Percentiles rank a stretch among this genome's conserved stretches.
Conservation (phyloP, 2,797 vertebrate species). For the Rhodeus uyekii region DNA sequence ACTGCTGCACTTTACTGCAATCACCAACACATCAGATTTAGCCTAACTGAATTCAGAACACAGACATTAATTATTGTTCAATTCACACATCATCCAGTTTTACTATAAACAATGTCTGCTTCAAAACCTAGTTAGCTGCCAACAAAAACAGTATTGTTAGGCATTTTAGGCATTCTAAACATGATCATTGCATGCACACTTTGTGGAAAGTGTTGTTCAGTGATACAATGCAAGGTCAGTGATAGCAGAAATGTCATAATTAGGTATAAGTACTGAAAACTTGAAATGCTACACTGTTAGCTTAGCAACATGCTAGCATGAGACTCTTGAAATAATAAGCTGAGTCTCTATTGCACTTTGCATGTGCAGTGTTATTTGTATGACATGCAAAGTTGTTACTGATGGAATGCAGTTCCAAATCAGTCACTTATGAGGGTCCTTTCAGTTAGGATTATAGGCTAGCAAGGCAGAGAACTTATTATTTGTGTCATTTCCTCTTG, state of each 20-base stretch:
- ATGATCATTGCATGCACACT: background rate
- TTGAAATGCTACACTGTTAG: background rate
- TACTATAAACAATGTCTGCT: background rate
- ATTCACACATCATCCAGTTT: background rate
- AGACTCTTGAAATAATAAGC: background rate
- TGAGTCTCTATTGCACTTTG: background rate
- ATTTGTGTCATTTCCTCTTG: background rate
- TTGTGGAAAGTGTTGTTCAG: too few relatives aligned
- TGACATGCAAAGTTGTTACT: background rate
- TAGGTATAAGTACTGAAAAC: too few relatives aligned
- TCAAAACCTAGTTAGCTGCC: background rate
- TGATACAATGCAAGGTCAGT: background rate
- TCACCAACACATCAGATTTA: constrained; percentile 17
- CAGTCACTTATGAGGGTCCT: background rate
- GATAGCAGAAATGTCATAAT: background rate
- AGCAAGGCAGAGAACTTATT: background rate
- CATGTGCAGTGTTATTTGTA: background rate
- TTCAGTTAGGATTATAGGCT: background rate
- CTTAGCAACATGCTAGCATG: background rate
- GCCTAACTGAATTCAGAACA: background rate
- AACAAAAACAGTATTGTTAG: too few relatives aligned
- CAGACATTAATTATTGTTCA: background rate
- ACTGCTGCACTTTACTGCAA: constrained; percentile 50
- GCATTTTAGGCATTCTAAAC: background rate
- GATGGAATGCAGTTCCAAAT: background rate